Evolutionary conservation across 2,797 vertebrate genomes (phyloP), one percentile per base, ranked within the genome.

Genomic region (Acanthopagrus latus): DNA sequence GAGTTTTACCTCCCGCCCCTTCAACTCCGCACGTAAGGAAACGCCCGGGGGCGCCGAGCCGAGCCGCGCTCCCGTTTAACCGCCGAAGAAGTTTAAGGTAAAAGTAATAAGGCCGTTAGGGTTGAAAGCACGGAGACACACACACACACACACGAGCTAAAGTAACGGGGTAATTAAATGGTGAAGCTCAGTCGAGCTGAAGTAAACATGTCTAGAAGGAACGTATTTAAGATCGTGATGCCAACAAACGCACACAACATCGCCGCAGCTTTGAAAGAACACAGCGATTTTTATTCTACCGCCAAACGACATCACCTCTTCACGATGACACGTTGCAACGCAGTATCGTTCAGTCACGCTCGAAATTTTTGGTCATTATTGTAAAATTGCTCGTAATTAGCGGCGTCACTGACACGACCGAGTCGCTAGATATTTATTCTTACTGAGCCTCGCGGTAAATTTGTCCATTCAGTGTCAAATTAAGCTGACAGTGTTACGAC

Each of bases 151-250:
- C 33, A 62, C 1, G 9, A 57, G 62, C 46, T 17, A 9, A 72
- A 75, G 76, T 64, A 81, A 62, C 41, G 8, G 23, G 54, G 52
- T 87, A 74, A 89, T 90, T 88, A 88, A 71, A 78, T 33, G 55
- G 56, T 20, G 29, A 85, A 74, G 83, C 81, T 87, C 86, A 87
- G 86, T 88, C 8, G 51, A 85, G 87, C 85, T 81, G 80, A 91
- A 92, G 76, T 89, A 90, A 90, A 84, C 55, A 54, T 89, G 83
- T 88, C 86, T 79, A 51, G 76, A 80, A 89, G 89, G 83, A 92
- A 82, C 46, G 10, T 3, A 33, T 75, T 57, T 20, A 86, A 83
- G 79, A 83, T 60, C 7, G 14, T 17, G 74, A 75, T 44, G 64
- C 69, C 51, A 55, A 63, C 5, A 1, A 18, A 58, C 77, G 33